phyloP scores from a whole-genome alignment of 2,797 vertebrate species.

The Sciurus vulgaris region DNA sequence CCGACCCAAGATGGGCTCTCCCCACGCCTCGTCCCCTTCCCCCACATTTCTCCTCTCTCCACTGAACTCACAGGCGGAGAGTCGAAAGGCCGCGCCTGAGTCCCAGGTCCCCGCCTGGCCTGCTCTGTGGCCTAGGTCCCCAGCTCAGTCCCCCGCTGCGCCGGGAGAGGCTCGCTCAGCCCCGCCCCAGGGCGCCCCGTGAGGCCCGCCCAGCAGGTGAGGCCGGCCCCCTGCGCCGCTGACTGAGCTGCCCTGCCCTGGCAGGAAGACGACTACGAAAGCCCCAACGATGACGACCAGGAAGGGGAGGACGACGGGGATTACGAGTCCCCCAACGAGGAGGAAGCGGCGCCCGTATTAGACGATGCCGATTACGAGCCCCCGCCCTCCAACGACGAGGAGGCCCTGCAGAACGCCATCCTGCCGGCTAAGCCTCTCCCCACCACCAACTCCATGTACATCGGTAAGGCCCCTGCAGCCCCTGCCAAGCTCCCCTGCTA shows the following conservation, averaged over 20 bases:
- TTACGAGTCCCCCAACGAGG: constrained; percentile 94
- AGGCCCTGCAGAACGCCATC: constrained; percentile 89
- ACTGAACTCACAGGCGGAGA: background rate
- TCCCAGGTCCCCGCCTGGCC: background rate
- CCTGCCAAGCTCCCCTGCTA: background rate
- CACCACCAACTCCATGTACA: constrained; percentile 90
- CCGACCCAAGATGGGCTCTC: background rate
- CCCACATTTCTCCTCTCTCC: background rate
- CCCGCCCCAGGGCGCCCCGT: fast-evolving
- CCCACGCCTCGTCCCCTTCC: fast-evolving
- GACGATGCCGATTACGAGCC: constrained; percentile 94
- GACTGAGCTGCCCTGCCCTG: background rate
- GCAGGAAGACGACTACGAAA: constrained; percentile 95
- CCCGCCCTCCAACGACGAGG: constrained; percentile 92
- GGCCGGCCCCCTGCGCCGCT: no score
- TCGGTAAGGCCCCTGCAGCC: constrained; percentile 88
- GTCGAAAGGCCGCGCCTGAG: background rate
- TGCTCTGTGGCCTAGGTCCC: background rate
- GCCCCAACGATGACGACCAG: constrained; percentile 90
- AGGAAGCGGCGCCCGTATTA: constrained; percentile 80
- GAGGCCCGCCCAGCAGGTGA: background rate
- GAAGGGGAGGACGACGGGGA: constrained; percentile 89
- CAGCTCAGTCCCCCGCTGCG: background rate
- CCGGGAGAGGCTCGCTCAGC: fast-evolving
- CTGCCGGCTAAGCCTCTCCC: constrained; percentile 89